Evolutionary conservation across 2,113 vertebrate species (phyloP), one percentile per base, ranked within the genome.

Genomic region (Elanoides forficatus): DNA sequence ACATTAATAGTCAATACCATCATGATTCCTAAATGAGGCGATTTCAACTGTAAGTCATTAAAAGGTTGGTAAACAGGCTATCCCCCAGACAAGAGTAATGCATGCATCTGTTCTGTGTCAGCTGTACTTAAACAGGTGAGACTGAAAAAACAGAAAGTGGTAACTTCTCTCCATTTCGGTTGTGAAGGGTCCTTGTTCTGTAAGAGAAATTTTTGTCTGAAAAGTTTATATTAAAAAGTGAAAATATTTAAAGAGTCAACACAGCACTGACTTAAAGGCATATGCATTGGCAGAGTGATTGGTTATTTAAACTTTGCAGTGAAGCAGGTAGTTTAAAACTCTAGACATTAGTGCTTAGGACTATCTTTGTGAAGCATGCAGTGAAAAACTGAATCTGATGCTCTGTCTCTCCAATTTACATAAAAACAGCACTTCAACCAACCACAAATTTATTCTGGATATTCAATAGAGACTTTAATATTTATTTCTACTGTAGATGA

Each of bases 161-260:
- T 84, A 79, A 82, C 86, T 93, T 68, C 92, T 93, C 87, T 93
- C 52, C 58, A 42, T 91, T 81, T 96, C 81, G 36, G 55, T 97
- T 97, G 82, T 97, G 66, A 94, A 96, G 76, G 40, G 9, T 67
- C 73, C 87, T 96, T 97, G 95, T 96, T 95, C 85, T 89, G 71
- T n/a, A 81, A 81, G 90, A 86, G 88, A 60, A 81, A 80, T 34
- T 96, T 96, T 94, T 95, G 50, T 91, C 56, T 80, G 71, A 96
- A 91, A 91, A 91, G 88, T 97, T 97, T 97, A 95, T 81, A 75
- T 94, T 96, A 90, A 96, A 93, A 86, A 88, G 67, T 83, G 72
- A 97, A 97, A 97, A 97, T 97, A 97, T 97, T 97, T 97, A 68
- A 94, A 97, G 80, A 94, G 80, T 97, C 95, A 97, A 95, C 93